Percentiles rank a stretch among this genome's conserved stretches.
phyloP scores from a whole-genome alignment of 2,888 invertebrate species.

The Leptarthrus brevirostris region DNA sequence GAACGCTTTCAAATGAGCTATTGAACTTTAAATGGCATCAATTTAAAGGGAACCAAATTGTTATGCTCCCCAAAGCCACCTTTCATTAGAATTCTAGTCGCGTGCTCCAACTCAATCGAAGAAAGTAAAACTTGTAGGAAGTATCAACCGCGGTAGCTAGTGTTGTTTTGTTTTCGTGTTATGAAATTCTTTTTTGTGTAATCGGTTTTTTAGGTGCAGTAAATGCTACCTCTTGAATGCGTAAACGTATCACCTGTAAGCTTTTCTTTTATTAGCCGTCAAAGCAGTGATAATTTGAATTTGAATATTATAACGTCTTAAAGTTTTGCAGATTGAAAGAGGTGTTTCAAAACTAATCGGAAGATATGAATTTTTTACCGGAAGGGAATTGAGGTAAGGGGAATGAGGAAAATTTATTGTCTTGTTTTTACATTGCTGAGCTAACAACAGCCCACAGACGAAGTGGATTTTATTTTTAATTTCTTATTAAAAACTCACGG shows the following conservation, averaged over 20 bases:
- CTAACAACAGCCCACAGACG: too few relatives aligned
- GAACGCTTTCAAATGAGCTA: slow-evolving; percentile 24
- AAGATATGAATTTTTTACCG: too few relatives aligned
- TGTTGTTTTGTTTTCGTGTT: slow-evolving; percentile 1
- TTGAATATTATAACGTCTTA: too few relatives aligned
- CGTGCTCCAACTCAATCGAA: slow-evolving; percentile 48
- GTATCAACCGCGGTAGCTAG: slow-evolving; percentile 4
- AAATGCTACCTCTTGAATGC: neutral
- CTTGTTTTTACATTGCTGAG: too few relatives aligned
- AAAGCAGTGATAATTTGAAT: too few relatives aligned
- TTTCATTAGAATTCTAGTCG: slow-evolving; percentile 49
- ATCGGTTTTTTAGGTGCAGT: neutral
- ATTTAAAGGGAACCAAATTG: slow-evolving; percentile 31
- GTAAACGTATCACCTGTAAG: neutral
- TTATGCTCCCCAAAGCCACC: neutral
- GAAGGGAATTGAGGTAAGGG: too few relatives aligned
- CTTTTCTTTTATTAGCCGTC: too few relatives aligned
- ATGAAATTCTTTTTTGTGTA: slow-evolving; percentile 26
- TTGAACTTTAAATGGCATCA: slow-evolving; percentile 23
- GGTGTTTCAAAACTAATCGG: too few relatives aligned
- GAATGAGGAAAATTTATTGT: too few relatives aligned
- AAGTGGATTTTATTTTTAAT: too few relatives aligned
- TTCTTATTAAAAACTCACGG: too few relatives aligned
- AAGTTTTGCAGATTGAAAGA: too few relatives aligned
- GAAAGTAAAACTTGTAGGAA: slow-evolving; percentile 48